Percentiles rank a stretch among this genome's conserved stretches.
phyloP scores from a whole-genome alignment of 2,888 invertebrate genomes.

The Tryphoninae sp. region DNA sequence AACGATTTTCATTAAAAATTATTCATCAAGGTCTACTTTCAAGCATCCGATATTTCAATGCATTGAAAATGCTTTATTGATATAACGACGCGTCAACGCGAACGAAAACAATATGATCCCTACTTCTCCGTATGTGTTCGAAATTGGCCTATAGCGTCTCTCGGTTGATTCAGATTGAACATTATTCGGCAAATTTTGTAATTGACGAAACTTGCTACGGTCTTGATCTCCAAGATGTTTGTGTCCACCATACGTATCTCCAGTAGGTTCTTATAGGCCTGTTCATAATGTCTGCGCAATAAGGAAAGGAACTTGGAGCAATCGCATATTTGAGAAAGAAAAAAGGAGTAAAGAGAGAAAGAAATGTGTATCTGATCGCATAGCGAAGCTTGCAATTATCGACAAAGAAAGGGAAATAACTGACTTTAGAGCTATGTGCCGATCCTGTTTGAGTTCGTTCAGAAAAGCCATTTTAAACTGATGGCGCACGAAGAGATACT shows the following conservation, averaged over 20 bases:
- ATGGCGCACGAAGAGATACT: conserved; percentile 95
- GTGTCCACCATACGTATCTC: conserved; percentile 95
- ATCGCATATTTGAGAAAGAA: conserved; percentile 30
- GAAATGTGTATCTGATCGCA: not conserved
- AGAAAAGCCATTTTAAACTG: conserved; percentile 98
- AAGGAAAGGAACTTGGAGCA: conserved; percentile 15
- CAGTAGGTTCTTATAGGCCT: conserved; percentile 94
- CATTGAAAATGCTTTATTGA: not conserved
- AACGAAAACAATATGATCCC: conserved; percentile 17
- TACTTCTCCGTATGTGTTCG: conserved; percentile 92
- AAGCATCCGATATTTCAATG: too few relatives aligned
- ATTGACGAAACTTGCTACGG: conserved; percentile 96
- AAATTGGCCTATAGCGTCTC: conserved; percentile 97
- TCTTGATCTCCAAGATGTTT: conserved; percentile 96
- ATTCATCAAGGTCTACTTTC: too few relatives aligned
- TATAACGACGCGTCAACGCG: not conserved
- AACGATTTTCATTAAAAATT: not conserved
- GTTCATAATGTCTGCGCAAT: conserved; percentile 87
- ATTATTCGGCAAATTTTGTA: conserved; percentile 96
- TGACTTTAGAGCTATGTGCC: conserved; percentile 91
- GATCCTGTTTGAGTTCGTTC: conserved; percentile 96
- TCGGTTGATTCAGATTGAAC: conserved; percentile 93
- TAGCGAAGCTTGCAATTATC: too few relatives aligned
- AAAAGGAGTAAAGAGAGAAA: not conserved
- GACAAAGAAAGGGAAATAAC: conserved; percentile 58